Evolutionary conservation across 2,888 invertebrate species (phyloP).

Genomic region (Diadegma fenestrale): DNA sequence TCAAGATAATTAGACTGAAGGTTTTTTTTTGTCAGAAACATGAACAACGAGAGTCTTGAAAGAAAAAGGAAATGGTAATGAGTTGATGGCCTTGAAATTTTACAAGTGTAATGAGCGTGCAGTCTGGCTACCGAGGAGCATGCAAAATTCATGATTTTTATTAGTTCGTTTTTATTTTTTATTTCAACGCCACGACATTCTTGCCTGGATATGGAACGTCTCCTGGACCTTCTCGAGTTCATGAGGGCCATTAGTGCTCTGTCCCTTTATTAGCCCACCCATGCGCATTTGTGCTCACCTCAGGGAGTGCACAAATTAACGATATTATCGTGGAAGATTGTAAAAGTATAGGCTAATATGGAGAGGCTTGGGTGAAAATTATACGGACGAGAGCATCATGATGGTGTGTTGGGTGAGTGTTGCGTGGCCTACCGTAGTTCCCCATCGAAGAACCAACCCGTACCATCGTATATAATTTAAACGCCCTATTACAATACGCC

Average conservation of each 20-base stretch:
- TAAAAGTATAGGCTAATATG: conserved; percentile 36
- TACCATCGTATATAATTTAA: conserved; percentile 17
- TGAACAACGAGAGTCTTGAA: neutral
- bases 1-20: neutral
- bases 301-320: conserved; percentile 26
- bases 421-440: conserved; percentile 56
- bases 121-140: conserved; percentile 12
- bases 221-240: neutral
- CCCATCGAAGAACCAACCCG: conserved; percentile 33
- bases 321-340: conserved; percentile 48
- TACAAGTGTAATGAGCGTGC: conserved; percentile 32
- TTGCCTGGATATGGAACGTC: conserved; percentile 4
- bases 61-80: neutral
- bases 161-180: neutral
- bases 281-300: conserved; percentile 1
- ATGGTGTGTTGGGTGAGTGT: conserved; percentile 21
- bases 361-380: conserved; percentile 52
- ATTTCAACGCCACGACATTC: neutral
- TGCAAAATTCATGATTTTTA: conserved; percentile 32
- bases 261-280: conserved; percentile 2
- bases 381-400: conserved; percentile 55
- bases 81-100: conserved; percentile 25
- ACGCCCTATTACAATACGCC: conserved; percentile 9
- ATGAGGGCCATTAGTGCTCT: neutral
- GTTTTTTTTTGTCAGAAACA: too few relatives aligned